These are phyloP conservation scores for Ctenosaura bakeri DNA, from an alignment of 2,797 vertebrate genomes.

Conservation along the genomic window DNA sequence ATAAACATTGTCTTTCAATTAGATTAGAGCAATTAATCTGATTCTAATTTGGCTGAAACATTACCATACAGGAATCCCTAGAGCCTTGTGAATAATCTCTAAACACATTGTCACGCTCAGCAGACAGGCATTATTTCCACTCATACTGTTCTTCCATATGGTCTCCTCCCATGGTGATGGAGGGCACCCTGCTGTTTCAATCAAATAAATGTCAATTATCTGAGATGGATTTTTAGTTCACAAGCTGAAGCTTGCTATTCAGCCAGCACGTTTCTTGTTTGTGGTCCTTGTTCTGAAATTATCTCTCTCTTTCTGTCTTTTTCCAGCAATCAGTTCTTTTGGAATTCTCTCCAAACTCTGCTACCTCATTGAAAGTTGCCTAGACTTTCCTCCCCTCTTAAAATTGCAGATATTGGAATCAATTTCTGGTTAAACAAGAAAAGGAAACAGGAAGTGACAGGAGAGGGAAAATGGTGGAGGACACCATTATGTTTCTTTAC, in stretches of 20 bases:
- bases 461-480: conserved; percentile 18
- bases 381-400: conserved; percentile 46
- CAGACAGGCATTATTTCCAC: conserved; percentile 87
- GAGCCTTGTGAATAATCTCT: conserved; percentile 87
- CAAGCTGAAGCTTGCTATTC: conserved; percentile 71
- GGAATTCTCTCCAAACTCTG: conserved; percentile 49
- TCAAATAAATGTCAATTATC: conserved; percentile 94
- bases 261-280: conserved; percentile 71
- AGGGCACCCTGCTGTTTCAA: conserved; percentile 89
- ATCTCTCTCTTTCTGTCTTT: conserved; percentile 58
- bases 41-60: conserved; percentile 91
- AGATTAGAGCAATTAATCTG: conserved; percentile 92
- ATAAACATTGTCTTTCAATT: conserved; percentile 90
- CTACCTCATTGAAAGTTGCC: conserved; percentile 45
- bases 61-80: conserved; percentile 85
- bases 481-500: neutral
- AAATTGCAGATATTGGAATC: conserved; percentile 61
- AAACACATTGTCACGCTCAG: conserved; percentile 86
- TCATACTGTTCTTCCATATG: conserved; percentile 88
- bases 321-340: conserved; percentile 59
- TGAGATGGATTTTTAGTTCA: conserved; percentile 86
- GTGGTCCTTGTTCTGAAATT: conserved; percentile 64
- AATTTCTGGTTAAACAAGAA: conserved; percentile 41
- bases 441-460: conserved; percentile 35
- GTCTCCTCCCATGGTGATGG: conserved; percentile 86